Base-by-base conservation (phyloP, 2,113 vertebrate species). In the Benitochromis conjunctus region DNA sequence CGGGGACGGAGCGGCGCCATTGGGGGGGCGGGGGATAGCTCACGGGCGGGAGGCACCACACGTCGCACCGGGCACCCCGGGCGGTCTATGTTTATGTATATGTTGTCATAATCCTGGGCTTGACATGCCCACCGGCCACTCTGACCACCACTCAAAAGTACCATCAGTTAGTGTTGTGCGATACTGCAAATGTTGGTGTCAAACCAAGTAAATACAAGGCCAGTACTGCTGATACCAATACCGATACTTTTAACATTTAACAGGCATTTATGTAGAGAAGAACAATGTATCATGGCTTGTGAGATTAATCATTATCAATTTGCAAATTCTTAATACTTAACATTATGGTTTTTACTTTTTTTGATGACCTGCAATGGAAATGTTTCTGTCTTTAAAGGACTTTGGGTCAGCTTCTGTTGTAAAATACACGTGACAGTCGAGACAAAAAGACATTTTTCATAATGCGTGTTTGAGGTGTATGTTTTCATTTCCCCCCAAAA, bases 311-410 rank as follows among this genome's bases (percentile, higher is more conserved):
- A 0, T 64, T 64, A 64, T 18, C 18, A 64, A n/a, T 64, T 64
- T 36, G 31, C 31, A 64, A 11, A 36, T 36, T 64, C 60, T 64
- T 64, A 64, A 36, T 10, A 36, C 1, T 0, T 12, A 36, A 36
- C 58, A 62, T 19, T 62, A 9, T 31, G 11, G 19, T 62, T 62
- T 31, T 0, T 11, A 11, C 31, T 11, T 62, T 62, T 62, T 62
- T 62, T 62, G 2, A 16, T 7, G 9, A 62, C 16, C 16, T 62
- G 3, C 5, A 62, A 62, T n/a, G 58, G 9, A 62, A 36, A 36
- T 1, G 6, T 0, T 1, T 36, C 5, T 1, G 5, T n/a, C 60
- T 36, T 36, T 64, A 12, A 64, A 64, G 31, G 10, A n/a, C 2
- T 36, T 31, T 62, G 31, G 58, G 34, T n/a, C 1, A 36, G 60